Evolutionary conservation across 2,888 invertebrate species (phyloP), one percentile per base, ranked within the genome.

Genomic region (Pterostichus niger): DNA sequence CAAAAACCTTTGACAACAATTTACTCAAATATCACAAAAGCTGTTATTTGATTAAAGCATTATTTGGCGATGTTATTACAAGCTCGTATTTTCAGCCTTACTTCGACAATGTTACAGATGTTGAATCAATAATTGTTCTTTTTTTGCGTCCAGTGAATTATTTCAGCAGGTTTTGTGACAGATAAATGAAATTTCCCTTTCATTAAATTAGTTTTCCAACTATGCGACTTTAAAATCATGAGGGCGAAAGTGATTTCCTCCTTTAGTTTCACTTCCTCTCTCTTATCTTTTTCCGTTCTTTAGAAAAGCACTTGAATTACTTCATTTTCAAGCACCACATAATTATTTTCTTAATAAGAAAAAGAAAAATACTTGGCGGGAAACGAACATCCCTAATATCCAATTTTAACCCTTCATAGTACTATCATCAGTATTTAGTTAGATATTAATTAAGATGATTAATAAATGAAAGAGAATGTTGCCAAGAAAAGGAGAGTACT

Each of bases 281-380:
- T 71, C 44, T 71, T 71, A 64, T 71, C 68, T 71, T 40, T 44
- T 40, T 44, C 31, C 64, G 13, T n/a, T 59, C 17, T n/a, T 40
- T 64, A 6, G 35, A 71, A 64, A 71, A 71, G 68, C 44, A 44
- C 44, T 71, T 44, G 15, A 71, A 71, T 71, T 71, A 44, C 68
- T n/a, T 64, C 64, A 35, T 40, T 13, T 31, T 71, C 44, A 10
- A 71, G 17, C n/a, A 71, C 44, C 11, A 71, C 44, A 71, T 71
- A 44, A 44, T 71, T 71, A 44, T 71, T 71, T 71, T 71, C 68
- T 44, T 71, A 71, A 71, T 44, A 71, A 44, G 44, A 71, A 71
- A 71, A 44, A 7, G 44, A 71, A 71, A 68, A 71, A 64, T 64
- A 13, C 64, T 59, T 64, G 64, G 35, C 33, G n/a, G 13, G 6